Conservation (phyloP, 2,113 vertebrate species). For the Brachypodius melanocephalos region DNA sequence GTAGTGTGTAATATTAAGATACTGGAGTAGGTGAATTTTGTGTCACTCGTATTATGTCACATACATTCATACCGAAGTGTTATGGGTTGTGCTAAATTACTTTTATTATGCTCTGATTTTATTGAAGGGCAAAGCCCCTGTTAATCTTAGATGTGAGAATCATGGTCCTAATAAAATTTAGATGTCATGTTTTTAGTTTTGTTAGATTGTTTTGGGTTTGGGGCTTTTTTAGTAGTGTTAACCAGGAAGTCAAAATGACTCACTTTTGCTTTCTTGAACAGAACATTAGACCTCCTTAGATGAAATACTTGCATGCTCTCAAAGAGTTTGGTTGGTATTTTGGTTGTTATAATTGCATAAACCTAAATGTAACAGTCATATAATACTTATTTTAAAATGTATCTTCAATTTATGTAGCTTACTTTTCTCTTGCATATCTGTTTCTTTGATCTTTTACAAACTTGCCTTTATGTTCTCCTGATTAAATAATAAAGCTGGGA, state of each 20-base stretch:
- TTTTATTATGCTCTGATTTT: not conserved
- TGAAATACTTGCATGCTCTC: not conserved
- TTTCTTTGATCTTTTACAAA: conserved; percentile 35
- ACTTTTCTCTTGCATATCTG: not conserved
- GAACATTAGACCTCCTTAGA: not conserved
- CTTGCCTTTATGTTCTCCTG: not conserved
- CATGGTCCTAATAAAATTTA: not conserved
- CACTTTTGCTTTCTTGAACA: not conserved
- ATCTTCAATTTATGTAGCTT: not conserved
- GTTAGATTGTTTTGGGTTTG: not conserved
- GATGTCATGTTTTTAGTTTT: not conserved
- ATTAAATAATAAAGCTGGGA: conserved; percentile 19
- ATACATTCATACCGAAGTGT: not conserved
- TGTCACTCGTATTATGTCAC: not conserved
- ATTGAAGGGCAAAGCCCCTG: not conserved
- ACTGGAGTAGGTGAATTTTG: not conserved
- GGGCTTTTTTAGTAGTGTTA: not conserved
- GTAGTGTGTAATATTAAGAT: not conserved
- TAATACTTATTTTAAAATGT: conserved; percentile 2
- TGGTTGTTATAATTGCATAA: not conserved
- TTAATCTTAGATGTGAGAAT: not conserved
- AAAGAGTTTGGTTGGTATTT: not conserved
- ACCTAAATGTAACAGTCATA: not conserved
- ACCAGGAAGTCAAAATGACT: not conserved
- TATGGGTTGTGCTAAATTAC: not conserved